phyloP scores from a whole-genome alignment of 2,113 vertebrate genomes.

The Raja brachyura region DNA sequence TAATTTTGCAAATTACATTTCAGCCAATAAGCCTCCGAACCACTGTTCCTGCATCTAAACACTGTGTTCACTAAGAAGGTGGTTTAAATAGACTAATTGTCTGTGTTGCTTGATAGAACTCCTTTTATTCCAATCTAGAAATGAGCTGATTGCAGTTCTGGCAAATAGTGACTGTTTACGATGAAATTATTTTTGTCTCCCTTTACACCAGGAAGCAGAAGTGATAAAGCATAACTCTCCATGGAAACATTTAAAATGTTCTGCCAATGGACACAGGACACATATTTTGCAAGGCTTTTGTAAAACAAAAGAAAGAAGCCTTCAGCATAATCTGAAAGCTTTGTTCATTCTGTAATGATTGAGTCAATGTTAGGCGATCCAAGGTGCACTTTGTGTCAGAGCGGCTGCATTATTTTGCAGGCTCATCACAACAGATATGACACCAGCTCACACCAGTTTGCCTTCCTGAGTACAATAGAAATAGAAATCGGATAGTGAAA shows the following conservation, averaged over 20 bases:
- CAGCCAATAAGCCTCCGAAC: not conserved
- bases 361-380: not conserved
- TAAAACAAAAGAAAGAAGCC: not conserved
- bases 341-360: not conserved
- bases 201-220: not conserved
- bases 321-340: not conserved
- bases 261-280: too few relatives aligned
- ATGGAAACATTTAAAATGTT: not conserved
- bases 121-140: not conserved
- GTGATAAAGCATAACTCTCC: not conserved
- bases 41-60: not conserved
- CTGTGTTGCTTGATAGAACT: not conserved
- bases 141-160: not conserved
- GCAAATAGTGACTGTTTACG: not conserved
- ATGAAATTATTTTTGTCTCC: not conserved
- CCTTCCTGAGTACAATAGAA: not conserved
- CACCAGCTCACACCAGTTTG: not conserved
- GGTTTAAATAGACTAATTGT: not conserved
- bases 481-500: not conserved
- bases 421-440: not conserved
- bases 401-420: not conserved
- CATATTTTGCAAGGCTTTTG: not conserved
- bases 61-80: not conserved
- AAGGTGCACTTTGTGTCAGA: not conserved
- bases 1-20: not conserved